Conservation (phyloP, 2,888 invertebrate genomes). For the Tipula lateralis region DNA sequence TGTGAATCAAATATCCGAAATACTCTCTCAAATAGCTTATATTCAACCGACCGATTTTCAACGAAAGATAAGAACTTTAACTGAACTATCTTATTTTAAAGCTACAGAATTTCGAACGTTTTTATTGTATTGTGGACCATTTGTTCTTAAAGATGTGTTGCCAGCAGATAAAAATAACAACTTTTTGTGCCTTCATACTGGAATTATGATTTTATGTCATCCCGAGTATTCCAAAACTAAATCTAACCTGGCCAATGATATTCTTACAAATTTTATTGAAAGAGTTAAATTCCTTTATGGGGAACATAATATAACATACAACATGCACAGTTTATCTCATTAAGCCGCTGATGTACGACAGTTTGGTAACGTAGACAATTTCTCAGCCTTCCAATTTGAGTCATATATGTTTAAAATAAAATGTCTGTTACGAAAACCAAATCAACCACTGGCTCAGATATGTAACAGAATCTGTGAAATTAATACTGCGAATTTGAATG, state of each 20-base stretch:
- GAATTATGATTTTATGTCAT: constrained; percentile 36
- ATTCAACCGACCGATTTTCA: constrained; percentile 36
- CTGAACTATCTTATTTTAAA: constrained; percentile 37
- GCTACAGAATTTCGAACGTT: constrained; percentile 33
- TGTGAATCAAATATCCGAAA: constrained; percentile 26
- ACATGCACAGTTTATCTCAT: too few relatives aligned
- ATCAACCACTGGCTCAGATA: too few relatives aligned
- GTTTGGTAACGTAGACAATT: constrained; percentile 36
- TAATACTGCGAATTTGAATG: background rate
- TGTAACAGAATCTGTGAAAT: constrained; percentile 6
- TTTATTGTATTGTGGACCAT: constrained; percentile 37
- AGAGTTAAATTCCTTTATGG: too few relatives aligned
- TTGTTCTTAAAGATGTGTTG: constrained; percentile 35
- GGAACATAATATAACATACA: too few relatives aligned
- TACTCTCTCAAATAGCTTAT: constrained; percentile 26
- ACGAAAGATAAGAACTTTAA: constrained; percentile 35
- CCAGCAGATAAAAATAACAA: constrained; percentile 34
- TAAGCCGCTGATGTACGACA: constrained; percentile 33
- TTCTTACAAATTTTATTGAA: too few relatives aligned
- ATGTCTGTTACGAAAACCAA: too few relatives aligned
- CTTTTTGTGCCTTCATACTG: constrained; percentile 36
- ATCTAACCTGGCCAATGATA: too few relatives aligned
- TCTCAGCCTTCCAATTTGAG: constrained; percentile 37
- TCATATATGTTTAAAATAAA: constrained; percentile 36
- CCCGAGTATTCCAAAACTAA: background rate